phyloP scores from a whole-genome alignment of 2,797 vertebrate species.

The Borostomias antarcticus region DNA sequence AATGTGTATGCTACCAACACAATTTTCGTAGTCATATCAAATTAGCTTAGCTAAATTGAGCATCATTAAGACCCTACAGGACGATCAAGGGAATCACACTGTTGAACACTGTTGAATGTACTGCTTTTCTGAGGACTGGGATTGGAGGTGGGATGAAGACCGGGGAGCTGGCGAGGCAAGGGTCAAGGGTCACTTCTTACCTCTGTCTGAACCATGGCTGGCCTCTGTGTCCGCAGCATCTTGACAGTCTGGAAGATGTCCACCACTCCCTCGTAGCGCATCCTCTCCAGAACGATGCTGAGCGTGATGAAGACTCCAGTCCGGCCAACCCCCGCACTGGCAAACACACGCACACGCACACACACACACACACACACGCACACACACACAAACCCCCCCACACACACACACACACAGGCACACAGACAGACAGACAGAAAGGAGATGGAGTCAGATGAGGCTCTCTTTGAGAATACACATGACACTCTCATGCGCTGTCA shows the following conservation, averaged over 20 bases:
- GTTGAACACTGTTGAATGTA: too few relatives aligned
- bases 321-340: slow-evolving; percentile 92
- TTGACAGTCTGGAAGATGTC: slow-evolving; percentile 99
- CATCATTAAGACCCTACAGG: too few relatives aligned
- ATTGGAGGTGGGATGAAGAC: neutral
- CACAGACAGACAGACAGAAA: neutral
- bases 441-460: neutral
- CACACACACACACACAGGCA: slow-evolving; percentile 9
- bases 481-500: too few relatives aligned
- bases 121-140: neutral
- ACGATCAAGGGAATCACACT: too few relatives aligned
- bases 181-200: slow-evolving; percentile 66
- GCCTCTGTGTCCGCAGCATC: slow-evolving; percentile 96
- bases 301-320: slow-evolving; percentile 97
- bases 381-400: neutral
- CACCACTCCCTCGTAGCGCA: slow-evolving; percentile 97
- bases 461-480: too few relatives aligned
- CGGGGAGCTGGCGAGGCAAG: neutral
- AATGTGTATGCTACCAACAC: neutral
- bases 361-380: slow-evolving; percentile 11
- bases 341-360: slow-evolving; percentile 29
- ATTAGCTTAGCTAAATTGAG: too few relatives aligned
- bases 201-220: slow-evolving; percentile 99
- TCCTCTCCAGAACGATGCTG: slow-evolving; percentile 96
- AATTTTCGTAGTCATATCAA: too few relatives aligned